phyloP scores from a whole-genome alignment of 2,888 invertebrate species.

The Teinopalpus imperialis region DNA sequence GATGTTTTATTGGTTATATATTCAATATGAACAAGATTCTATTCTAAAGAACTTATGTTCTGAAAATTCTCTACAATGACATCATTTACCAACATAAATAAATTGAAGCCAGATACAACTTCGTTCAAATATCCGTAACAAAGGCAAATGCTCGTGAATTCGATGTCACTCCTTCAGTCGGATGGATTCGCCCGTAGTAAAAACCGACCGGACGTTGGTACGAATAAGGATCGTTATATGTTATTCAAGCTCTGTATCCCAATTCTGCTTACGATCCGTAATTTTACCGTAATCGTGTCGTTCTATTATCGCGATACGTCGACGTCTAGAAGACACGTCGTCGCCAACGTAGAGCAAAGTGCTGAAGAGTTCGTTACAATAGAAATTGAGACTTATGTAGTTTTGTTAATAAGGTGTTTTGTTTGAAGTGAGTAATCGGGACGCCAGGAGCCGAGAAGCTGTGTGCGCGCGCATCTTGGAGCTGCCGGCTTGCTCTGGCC shows the following conservation, averaged over 20 bases:
- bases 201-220: constrained; percentile 15
- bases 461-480: constrained; percentile 55
- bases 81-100: constrained; percentile 10
- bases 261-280: constrained; percentile 24
- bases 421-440: constrained; percentile 39
- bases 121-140: constrained; percentile 5
- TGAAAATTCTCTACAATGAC: not conserved
- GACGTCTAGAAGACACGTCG: constrained; percentile 23
- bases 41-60: not conserved
- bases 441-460: constrained; percentile 65
- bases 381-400: constrained; percentile 31
- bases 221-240: constrained; percentile 18
- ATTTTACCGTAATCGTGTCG: constrained; percentile 22
- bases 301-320: constrained; percentile 19
- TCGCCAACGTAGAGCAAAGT: constrained; percentile 13
- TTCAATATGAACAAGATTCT: too few species aligned
- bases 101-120: constrained; percentile 1
- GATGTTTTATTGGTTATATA: too few species aligned
- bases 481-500: constrained; percentile 44
- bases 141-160: constrained; percentile 11
- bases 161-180: not conserved
- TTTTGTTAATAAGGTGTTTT: constrained; percentile 35
- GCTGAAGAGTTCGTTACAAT: not conserved
- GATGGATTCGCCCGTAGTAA: constrained; percentile 1
- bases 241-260: constrained; percentile 24